These are phyloP conservation scores for Leptodactylus fuscus DNA, from an alignment of 2,113 vertebrate species.

Conservation along the genomic window DNA sequence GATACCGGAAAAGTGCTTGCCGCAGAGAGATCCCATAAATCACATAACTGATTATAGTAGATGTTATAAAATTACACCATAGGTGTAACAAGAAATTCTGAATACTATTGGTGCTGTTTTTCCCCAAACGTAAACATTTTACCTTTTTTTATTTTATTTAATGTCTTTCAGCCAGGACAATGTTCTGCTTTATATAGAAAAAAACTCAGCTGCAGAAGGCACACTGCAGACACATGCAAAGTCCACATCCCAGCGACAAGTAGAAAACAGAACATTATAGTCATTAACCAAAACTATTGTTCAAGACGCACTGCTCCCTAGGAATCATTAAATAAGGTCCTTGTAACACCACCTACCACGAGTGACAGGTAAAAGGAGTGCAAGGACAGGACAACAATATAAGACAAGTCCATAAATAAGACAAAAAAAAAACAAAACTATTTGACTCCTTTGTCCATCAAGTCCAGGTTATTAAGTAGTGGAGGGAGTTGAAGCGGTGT, in stretches of 20 bases:
- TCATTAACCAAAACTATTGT: constrained; percentile 62
- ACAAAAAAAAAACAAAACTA: constrained; percentile 63
- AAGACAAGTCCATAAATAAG: constrained; percentile 81
- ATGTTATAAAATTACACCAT: no score
- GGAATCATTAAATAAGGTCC: constrained; percentile 66
- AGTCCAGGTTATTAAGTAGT: constrained; percentile 61
- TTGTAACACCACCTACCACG: constrained; percentile 60
- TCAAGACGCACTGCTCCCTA: constrained; percentile 64
- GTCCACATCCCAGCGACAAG: constrained; percentile 67
- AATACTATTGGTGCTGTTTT: not conserved
- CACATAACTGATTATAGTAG: no score
- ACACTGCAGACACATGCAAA: constrained; percentile 69
- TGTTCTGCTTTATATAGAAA: constrained; percentile 66
- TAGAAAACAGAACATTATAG: constrained; percentile 36
- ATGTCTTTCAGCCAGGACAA: constrained; percentile 77
- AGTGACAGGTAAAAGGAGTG: constrained; percentile 69
- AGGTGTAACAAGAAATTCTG: no score
- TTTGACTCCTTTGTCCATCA: constrained; percentile 65
- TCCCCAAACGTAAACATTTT: constrained; percentile 78
- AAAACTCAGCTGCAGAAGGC: constrained; percentile 75
- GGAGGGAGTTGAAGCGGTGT: constrained; percentile 48
- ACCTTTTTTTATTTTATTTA: constrained; percentile 75
- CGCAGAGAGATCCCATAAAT: no score
- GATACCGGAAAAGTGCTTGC: no score
- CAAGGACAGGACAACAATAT: constrained; percentile 68